Evolutionary conservation across 1,140 invertebrate genomes (phyloP), one percentile per base, ranked within the genome.

Genomic region (Atopsyche davidsoni): DNA sequence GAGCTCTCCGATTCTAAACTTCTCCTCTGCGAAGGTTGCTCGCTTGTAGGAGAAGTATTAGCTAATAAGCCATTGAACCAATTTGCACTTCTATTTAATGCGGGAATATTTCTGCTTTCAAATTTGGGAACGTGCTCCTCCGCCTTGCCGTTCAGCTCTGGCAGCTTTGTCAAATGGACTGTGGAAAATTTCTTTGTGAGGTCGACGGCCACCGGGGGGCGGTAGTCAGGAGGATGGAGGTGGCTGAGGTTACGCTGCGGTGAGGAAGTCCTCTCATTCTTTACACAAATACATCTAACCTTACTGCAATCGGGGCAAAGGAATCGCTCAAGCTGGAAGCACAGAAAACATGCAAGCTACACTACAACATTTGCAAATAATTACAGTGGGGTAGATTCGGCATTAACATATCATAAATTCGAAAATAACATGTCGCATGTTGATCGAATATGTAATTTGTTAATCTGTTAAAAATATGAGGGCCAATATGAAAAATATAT

Each of bases 271-370:
- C 28, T 60, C 49, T 46, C 57, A 46, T 19, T 62, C 41, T 48
- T 59, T 49, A 14, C 56, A 61, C 75, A 77, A 60, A 69, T 64
- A 60, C 75, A 77, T 66, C 75, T 75, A 64, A 77, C 69, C 62
- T 70, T 75, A 68, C 73, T 72, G 72, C 75, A 77, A 57, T 75
- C 72, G 59, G 72, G 69, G 70, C 75, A 77, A 65, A 77, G 70
- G 71, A 75, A 76, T 64, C 72, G 74, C 67, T 77, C 75, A 74
- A 77, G 75, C 75, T 77, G 72, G 47, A 73, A 75, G 70, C 70
- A 75, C 67, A 72, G 67, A 73, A 62, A 58, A 58, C 55, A 53
- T 58, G 55, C 55, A 51, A 53, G 42, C 55, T 58, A 53, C 32
- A 58, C 51, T 53, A 53, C 53, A 49, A 47, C 16, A 47, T 16